phyloP scores from a whole-genome alignment of 2,888 invertebrate species.

The Malachius bipustulatus region DNA sequence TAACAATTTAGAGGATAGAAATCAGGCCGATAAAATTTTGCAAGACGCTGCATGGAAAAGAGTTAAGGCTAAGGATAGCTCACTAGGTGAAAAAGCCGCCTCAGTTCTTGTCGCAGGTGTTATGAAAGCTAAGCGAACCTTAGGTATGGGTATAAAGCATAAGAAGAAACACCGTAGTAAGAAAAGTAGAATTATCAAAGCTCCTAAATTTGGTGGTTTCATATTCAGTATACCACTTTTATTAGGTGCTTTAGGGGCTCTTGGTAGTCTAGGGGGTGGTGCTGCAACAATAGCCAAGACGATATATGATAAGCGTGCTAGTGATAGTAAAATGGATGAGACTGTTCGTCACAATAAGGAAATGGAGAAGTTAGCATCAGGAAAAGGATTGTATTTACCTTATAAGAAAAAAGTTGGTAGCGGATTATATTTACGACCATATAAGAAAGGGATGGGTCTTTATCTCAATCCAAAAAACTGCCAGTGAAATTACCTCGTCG shows the following conservation, averaged over 20 bases:
- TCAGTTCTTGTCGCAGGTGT: constrained; percentile 22
- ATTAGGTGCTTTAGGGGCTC: neutral
- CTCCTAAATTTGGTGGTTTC: neutral
- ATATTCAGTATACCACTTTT: no score
- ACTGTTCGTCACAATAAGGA: no score
- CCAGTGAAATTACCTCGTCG: constrained; percentile 15
- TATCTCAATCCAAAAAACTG: constrained; percentile 16
- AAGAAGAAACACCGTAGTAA: constrained; percentile 3
- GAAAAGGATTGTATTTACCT: no score
- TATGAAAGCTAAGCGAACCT: constrained; percentile 27
- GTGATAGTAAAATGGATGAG: no score
- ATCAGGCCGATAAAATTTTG: constrained; percentile 10
- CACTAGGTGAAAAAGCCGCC: constrained; percentile 25
- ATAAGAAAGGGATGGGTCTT: no score
- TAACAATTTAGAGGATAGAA: constrained; percentile 7
- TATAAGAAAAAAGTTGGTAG: no score
- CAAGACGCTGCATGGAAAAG: constrained; percentile 22
- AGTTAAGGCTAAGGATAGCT: constrained; percentile 23
- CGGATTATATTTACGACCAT: no score
- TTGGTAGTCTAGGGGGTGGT: neutral
- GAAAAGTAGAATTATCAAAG: constrained; percentile 5
- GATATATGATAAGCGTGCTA: no score
- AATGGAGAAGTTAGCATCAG: no score
- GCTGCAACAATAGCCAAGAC: constrained; percentile 2
- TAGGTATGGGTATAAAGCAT: constrained; percentile 22